Evolutionary conservation across 2,888 invertebrate species (phyloP).

Genomic region (Uloborus plumipes): DNA sequence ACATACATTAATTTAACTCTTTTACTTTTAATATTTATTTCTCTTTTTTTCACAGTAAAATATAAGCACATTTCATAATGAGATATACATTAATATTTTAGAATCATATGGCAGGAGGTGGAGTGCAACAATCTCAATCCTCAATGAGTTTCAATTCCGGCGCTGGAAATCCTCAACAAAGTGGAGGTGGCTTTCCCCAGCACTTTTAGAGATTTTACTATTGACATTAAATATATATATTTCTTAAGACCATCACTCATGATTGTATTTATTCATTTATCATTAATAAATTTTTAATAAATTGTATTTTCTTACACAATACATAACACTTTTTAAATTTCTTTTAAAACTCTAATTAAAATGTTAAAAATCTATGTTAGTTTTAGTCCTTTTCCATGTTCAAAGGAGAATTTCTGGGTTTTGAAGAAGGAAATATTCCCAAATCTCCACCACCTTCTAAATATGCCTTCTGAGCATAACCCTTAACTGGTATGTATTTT

Average conservation of each 20-base stretch:
- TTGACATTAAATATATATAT: constrained; percentile 8
- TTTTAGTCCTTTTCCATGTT: too few species aligned
- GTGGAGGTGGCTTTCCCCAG: constrained; percentile 56
- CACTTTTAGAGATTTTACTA: constrained; percentile 47
- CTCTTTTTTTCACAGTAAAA: background rate
- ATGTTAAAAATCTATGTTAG: too few species aligned
- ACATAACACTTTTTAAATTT: too few species aligned
- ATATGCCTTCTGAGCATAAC: too few species aligned
- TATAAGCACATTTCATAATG: background rate
- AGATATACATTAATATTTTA: constrained; percentile 17
- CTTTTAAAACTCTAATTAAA: too few species aligned
- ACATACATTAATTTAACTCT: too few species aligned
- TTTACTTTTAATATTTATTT: background rate
- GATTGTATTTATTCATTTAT: constrained; percentile 40
- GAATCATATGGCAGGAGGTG: constrained; percentile 58
- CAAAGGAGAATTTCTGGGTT: too few species aligned
- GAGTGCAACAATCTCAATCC: constrained; percentile 54
- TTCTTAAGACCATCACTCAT: constrained; percentile 26
- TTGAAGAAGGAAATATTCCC: too few species aligned
- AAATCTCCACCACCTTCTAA: too few species aligned
- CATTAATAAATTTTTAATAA: too few species aligned
- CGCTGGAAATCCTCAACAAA: constrained; percentile 54
- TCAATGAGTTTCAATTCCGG: constrained; percentile 57
- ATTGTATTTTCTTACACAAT: too few species aligned
- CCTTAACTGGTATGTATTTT: too few species aligned